Base-by-base conservation (phyloP, 2,888 invertebrate species). In the Imbricaverruca yamaguchii region DNA sequence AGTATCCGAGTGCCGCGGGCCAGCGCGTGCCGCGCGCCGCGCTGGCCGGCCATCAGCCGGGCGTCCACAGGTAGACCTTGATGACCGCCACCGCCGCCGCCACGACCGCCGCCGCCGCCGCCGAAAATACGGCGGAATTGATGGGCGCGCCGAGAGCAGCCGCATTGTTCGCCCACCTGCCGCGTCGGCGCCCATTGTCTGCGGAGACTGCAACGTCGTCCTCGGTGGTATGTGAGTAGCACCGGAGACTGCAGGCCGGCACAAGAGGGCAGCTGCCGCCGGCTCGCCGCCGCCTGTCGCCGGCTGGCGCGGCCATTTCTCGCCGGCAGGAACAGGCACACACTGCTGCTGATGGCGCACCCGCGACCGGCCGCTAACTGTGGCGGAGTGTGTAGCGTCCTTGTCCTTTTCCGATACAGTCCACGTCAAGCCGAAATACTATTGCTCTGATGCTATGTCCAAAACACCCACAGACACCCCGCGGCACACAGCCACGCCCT, bases 91-190 rank as follows among this genome's bases (percentile, higher is more conserved):
- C 39, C 39, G 39, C 39, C 39, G 39, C 39, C 39, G 39, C 39
- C 39, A 4, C 39, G 2, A 4, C 39, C 39, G 39, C 39, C 39
- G 39, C 39, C 39, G 21, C 3, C 18, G 74, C 39, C 18, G 74
- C 21, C 55, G 53, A 74, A 55, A 74, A 74, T 74, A 74, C 69
- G 39, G 67, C 39, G 25, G 39, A 69, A 69, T 69, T 69, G 23
- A 74, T 74, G 21, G 55, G 55, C 21, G 74, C 53, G 53, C 74
- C 18, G 9, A 18, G 18, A 21, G 74, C 18, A 8, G 15, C 21
- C 21, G 55, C 55, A 21, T 55, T 74, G 74, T 74, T 74, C 21
- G 74, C 39, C 53, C 21, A 9, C 55, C 55, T 21, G 53, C 21
- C 53, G 53, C 18, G 8, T 15, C 9, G 69, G 21, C 6, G 74